phyloP scores from a whole-genome alignment of 2,113 vertebrate genomes.

The Cygnus atratus region DNA sequence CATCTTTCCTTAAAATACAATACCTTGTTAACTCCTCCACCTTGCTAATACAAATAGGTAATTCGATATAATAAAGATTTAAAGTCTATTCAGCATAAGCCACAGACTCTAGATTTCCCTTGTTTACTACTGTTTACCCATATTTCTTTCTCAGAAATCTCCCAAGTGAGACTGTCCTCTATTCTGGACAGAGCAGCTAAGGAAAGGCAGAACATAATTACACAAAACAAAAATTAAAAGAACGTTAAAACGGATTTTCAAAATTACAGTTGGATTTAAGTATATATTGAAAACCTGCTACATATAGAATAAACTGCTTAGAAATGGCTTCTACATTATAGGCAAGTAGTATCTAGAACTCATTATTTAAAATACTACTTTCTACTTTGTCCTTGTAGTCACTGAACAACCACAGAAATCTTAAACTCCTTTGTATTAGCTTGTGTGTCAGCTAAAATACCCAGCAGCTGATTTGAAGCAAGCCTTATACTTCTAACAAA shows the following conservation, averaged over 20 bases:
- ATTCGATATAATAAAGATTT: neutral
- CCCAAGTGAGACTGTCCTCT: neutral
- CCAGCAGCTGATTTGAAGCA: neutral
- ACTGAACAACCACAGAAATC: constrained; percentile 4
- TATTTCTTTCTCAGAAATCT: neutral
- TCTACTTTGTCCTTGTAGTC: neutral
- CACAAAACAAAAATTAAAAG: neutral
- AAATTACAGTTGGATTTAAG: neutral
- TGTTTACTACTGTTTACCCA: neutral
- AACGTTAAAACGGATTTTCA: neutral
- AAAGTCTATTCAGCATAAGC: neutral
- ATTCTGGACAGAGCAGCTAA: neutral
- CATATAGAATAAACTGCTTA: neutral
- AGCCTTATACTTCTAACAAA: neutral
- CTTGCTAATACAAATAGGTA: neutral
- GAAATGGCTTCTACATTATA: neutral
- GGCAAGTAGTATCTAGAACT: neutral
- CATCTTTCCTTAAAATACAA: neutral
- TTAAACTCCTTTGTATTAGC: neutral
- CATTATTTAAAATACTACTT: neutral
- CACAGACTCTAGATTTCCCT: neutral
- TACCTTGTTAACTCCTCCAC: neutral
- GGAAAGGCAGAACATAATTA: neutral
- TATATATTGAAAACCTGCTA: neutral
- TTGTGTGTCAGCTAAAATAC: neutral